Conservation (phyloP, 2,888 invertebrate genomes). For the Periphyllus acericola region DNA sequence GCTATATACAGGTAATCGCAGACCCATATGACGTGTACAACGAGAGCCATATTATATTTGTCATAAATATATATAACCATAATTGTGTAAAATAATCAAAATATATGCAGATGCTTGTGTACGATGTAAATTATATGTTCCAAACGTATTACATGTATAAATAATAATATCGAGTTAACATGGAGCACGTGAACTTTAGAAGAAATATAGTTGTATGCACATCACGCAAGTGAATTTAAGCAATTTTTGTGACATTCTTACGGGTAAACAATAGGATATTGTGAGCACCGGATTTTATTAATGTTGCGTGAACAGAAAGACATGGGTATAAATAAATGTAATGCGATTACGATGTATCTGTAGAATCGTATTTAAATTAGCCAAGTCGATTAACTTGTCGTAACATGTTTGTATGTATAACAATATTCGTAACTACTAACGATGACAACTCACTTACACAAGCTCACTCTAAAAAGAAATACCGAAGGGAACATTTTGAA, state of each 20-base stretch:
- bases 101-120: too few species aligned
- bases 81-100: too few species aligned
- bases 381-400: constrained; percentile 27
- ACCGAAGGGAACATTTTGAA: not conserved
- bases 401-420: not conserved
- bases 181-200: constrained; percentile 27
- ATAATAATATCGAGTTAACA: constrained; percentile 7
- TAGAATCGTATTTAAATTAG: constrained; percentile 21
- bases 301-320: constrained; percentile 37
- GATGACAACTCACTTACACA: constrained; percentile 9
- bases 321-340: not conserved
- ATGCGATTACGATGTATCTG: constrained; percentile 6
- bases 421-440: not conserved
- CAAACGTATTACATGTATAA: not conserved
- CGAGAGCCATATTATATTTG: too few species aligned
- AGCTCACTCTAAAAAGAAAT: constrained; percentile 6
- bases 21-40: too few species aligned
- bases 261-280: constrained; percentile 10
- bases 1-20: too few species aligned
- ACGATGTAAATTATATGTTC: not conserved
- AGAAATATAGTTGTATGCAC: constrained; percentile 29
- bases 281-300: constrained; percentile 9
- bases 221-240: constrained; percentile 50
- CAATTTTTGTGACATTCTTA: constrained; percentile 9
- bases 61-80: too few species aligned